Base-by-base conservation (phyloP, 2,888 invertebrate genomes). In the Caenorhabditis sp. region DNA sequence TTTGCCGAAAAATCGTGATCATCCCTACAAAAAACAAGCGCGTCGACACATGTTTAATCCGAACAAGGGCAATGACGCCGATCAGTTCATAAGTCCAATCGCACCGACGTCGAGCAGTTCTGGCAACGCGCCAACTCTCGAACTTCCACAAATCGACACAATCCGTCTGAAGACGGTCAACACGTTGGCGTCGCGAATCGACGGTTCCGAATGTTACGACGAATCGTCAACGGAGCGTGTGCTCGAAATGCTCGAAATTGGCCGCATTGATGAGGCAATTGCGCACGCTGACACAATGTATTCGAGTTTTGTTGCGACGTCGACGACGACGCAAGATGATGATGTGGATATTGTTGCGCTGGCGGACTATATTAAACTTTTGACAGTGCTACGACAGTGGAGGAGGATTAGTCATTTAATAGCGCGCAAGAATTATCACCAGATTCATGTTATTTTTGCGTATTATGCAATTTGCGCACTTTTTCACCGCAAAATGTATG, bases 381-480 rank as follows among this genome's bases (percentile, higher is more conserved):
- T 75, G 19, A 58, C 54, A 1, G 67, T 75, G 36, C 65, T 75
- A 1, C 75, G 75, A 17, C 69, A 75, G 59, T 75, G 75, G 75
- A 55, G 67, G 26, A 60, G 75, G 26, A 58, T 75, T 3, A 67
- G 62, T 19, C 51, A 67, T 59, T 26, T 75, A 2, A 63, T 75
- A 3, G 12, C 58, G 3, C 50, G 57, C 0, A 37, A 59, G 23
- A 70, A 67, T 27, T 62, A 62, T 24, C 69, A 76, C 60, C 67
- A 77, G 21, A 76, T 69, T 21, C 81, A 83, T 66, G 49, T 79
- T 0, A 57, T 81, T 36, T 83, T 82, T 65, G 77, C 78, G n/a
- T 78, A 81, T 58, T 80, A 71, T 70, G 78, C 78, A 37, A 62
- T 77, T 3, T 72, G 55, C 19, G 74, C 81, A 0, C 59, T 83